Base-by-base conservation (phyloP, 1,140 invertebrate species). In the Phymorhynchus buccinoides region DNA sequence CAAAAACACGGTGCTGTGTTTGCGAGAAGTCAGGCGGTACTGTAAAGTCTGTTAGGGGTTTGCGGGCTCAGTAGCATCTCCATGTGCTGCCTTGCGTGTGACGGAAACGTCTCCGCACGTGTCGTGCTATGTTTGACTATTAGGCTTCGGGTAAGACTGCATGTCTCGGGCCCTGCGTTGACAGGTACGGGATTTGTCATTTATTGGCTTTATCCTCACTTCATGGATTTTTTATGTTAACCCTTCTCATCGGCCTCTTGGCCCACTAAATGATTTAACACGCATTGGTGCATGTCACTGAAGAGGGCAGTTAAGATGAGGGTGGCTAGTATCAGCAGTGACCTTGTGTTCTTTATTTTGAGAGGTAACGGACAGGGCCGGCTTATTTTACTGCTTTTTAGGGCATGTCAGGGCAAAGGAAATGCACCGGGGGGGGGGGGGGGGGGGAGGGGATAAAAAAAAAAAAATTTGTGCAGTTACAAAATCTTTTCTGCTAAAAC, bases 21-120 rank as follows among this genome's bases (percentile, higher is more conserved):
- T 0, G n/a, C 87, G 89, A 88, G 62, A 88, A 90, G 83, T 87
- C 89, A 35, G n/a, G 82, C 88, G 62, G 89, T 88, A 77, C 82
- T 87, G 30, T 48, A 71, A 37, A 85, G 85, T 66, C 44, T 89
- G 56, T 48, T 87, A 52, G 85, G 87, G 37, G 75, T 88, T 1
- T 68, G n/a, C n/a, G n/a, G 86, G 68, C 81, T 85, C 30, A 81
- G 85, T 9, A 84, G 80, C 56, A 52, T 77, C 35, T 85, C 86
- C 18, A 56, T 88, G n/a, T 30, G 62, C 84, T 22, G 84, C 86
- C 18, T 84, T 90, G 1, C 83, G 82, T 42, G 42, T 90, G 3
- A 88, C 86, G n/a, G 88, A 86, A 39, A 86, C 86, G 37, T 87
- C 88, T 56, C n/a, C n/a, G n/a, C n/a, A n/a, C 79, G 78, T 48